Evolutionary conservation across 2,888 invertebrate genomes (phyloP).

Genomic region (Conchocele bisecta): DNA sequence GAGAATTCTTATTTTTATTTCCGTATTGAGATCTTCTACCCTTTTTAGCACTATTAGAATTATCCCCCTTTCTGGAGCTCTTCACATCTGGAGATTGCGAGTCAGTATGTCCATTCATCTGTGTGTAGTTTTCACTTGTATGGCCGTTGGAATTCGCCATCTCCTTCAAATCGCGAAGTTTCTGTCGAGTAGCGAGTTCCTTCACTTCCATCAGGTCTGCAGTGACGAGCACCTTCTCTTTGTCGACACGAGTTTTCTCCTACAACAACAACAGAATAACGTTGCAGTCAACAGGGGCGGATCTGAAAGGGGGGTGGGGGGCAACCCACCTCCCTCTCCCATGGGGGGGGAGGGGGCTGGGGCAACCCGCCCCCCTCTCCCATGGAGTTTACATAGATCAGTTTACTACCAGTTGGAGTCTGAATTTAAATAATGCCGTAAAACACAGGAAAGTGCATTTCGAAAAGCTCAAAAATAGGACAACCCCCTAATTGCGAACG

Average conservation of each 20-base stretch:
- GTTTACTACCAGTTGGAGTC: no score
- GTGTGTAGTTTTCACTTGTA: not conserved
- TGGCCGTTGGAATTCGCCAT: conserved; percentile 55
- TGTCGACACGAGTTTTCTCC: conserved; percentile 68
- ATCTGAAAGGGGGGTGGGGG: no score
- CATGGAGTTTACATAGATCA: no score
- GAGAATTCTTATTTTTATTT: no score
- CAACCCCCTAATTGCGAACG: no score
- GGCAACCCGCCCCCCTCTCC: no score
- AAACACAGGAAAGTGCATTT: no score
- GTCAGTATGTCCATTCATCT: not conserved
- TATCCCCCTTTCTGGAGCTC: not conserved
- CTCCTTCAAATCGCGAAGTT: conserved; percentile 75
- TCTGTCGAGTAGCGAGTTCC: conserved; percentile 76
- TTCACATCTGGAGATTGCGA: not conserved
- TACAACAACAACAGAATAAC: conserved; percentile 39
- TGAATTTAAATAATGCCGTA: no score
- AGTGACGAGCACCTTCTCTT: conserved; percentile 66
- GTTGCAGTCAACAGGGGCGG: no score
- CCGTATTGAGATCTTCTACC: conserved; percentile 6
- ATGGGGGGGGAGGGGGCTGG: no score
- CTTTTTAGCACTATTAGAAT: conserved; percentile 21
- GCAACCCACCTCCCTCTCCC: no score
- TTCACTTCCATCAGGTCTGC: conserved; percentile 73
- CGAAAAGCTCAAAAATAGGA: no score